Evolutionary conservation across 1,140 invertebrate species (phyloP), one percentile per base, ranked within the genome.

Genomic region (Papilio xuthus): DNA sequence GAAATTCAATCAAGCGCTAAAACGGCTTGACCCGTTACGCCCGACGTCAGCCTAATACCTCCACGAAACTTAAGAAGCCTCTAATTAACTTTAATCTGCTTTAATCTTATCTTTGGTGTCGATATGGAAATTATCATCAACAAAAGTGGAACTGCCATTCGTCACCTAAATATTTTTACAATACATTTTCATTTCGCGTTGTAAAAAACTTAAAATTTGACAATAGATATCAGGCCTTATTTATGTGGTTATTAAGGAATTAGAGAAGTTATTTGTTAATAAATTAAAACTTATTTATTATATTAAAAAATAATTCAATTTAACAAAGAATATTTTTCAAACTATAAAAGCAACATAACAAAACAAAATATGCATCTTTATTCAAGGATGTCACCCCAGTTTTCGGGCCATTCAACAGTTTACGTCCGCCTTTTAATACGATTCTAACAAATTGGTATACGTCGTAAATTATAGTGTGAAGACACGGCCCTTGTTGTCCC

Each of bases 391-490:
- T 79, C 88, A 89, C 90, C 89, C 89, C 82, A 90, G 85, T 90
- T 90, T 87, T 89, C 88, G 89, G 86, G 83, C 85, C 87, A 89
- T 91, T 90, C 90, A 90, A 88, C 88, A 89, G 86, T 89, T 89
- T 86, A 88, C 82, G 87, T 89, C 81, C 81, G 86, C 85, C 83
- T 89, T 88, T 91, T 90, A 91, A 89, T 90, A 88, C 86, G 83
- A 85, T 84, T 86, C 88, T 82, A 84, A 87, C 88, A 91, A 91
- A 91, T 91, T 91, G 88, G 87, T 90, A 84, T 89, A 81, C 79
- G 81, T 83, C 88, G 88, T 91, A 91, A 91, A 91, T 91, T 91
- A 91, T 81, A 85, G 84, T 78, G 83, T 79, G 81, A 89, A 89
- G 88, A 88, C 85, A 78, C 79, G 80, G 79, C 78, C 78, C 81